Base-by-base conservation (phyloP, 2,888 invertebrate species). In the Hydrotaea cyrtoneurina region DNA sequence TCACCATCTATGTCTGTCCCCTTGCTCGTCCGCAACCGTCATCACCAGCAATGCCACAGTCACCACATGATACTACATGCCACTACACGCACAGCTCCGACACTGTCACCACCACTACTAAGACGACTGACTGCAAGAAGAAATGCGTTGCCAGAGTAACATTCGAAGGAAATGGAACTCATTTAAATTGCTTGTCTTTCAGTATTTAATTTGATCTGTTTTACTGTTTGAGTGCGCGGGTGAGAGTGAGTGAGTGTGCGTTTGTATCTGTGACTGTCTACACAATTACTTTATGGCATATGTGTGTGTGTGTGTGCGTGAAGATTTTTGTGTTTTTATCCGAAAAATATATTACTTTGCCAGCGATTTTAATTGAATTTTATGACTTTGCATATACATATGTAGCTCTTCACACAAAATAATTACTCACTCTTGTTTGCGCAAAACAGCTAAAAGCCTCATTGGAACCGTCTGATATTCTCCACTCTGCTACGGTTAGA, bases 181-280 rank as follows among this genome's bases (percentile, higher is more conserved):
- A 77, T 59, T 77, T 46, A 69, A 83, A 80, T 80, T 74, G 55
- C 77, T 80, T 69, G 78, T 75, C 75, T 83, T 39, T 43, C 50
- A 62, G 57, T 53, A 69, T 77, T 77, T 79, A 71, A 71, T 75
- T 74, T 75, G 39, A 71, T 77, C 66, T 80, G 21, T 59, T 69
- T 13, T 43, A 53, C 59, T 62, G 26, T 66, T 3, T 19, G 31
- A 31, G 55, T 46, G 13, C 31, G 36, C 17, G 17, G 36, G 13
- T 11, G 17, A 10, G n/a, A 26, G 71, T 26, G n/a, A 26, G 71
- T 26, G 64, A 17, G 21, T 74, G 36, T 74, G 1, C 39, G 21
- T 19, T 19, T n/a, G 3, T n/a, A n/a, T 50, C n/a, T n/a, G 50
- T 50, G 50, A n/a, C 50, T 50, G 50, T 4, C 50, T 50, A n/a